Percentiles rank a stretch among this genome's conserved stretches.
Evolutionary conservation across 2,113 vertebrate species (phyloP).

Genomic region (Heloderma charlesbogerti): DNA sequence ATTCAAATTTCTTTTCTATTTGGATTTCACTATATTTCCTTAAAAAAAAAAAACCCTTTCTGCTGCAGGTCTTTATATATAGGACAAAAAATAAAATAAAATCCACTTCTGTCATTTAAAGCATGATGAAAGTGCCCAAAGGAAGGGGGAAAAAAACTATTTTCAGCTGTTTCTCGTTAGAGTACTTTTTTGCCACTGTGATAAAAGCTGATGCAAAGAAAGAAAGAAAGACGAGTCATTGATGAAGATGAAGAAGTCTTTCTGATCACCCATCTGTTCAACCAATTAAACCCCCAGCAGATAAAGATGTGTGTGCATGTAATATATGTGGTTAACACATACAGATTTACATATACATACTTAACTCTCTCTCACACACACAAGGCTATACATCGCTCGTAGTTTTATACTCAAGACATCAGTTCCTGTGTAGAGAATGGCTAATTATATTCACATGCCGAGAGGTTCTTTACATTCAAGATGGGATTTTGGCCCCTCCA

Average conservation of each 20-base stretch:
- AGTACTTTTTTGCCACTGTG: constrained; percentile 70
- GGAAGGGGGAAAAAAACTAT: constrained; percentile 62
- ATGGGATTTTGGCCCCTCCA: constrained; percentile 42
- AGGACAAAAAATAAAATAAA: constrained; percentile 70
- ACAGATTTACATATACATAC: constrained; percentile 55
- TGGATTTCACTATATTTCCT: constrained; percentile 79
- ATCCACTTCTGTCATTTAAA: constrained; percentile 78
- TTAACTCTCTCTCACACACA: background rate
- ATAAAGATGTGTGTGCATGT: constrained; percentile 49
- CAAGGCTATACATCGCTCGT: constrained; percentile 32
- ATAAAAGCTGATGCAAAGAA: constrained; percentile 75
- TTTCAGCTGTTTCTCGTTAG: constrained; percentile 79
- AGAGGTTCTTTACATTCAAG: constrained; percentile 50
- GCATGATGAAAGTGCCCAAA: constrained; percentile 74
- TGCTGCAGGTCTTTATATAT: constrained; percentile 77
- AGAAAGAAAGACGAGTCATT: constrained; percentile 78
- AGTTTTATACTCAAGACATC: constrained; percentile 32
- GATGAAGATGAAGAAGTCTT: constrained; percentile 75
- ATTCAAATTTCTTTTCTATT: constrained; percentile 76
- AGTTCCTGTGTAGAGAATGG: constrained; percentile 42
- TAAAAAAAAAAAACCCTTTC: constrained; percentile 64
- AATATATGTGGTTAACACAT: constrained; percentile 44
- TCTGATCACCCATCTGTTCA: constrained; percentile 73
- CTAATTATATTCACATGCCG: constrained; percentile 51
- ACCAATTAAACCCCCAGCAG: constrained; percentile 62